A percentile compares a stretch with the other conserved stretches of the same genome.
Conservation (phyloP, 2,113 vertebrate species). For the Australoheros scitulus region DNA sequence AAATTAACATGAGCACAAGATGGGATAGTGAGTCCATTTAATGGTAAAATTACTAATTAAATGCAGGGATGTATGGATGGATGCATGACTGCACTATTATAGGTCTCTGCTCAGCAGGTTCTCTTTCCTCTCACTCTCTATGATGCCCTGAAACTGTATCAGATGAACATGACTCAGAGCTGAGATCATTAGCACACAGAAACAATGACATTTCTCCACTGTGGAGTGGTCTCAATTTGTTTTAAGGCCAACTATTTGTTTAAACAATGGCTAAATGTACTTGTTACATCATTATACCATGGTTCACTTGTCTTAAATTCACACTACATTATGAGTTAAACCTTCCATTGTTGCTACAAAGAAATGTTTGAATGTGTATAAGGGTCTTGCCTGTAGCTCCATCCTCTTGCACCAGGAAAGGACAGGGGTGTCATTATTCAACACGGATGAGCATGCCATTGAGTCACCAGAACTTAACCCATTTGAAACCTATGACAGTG, state of each 20-base stretch:
- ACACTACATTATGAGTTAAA: background rate
- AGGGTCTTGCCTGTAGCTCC: background rate
- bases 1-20: slow-evolving; percentile 42
- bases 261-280: background rate
- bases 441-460: rapidly evolving
- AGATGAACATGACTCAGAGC: background rate
- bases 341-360: background rate
- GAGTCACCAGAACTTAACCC: background rate
- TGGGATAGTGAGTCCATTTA: slow-evolving; percentile 49
- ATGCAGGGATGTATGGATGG: background rate
- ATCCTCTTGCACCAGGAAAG: background rate
- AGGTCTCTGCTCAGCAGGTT: background rate
- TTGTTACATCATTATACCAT: background rate
- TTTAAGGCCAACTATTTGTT: background rate
- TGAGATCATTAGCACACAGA: background rate
- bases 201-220: background rate
- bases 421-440: background rate
- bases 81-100: background rate
- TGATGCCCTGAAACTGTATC: background rate
- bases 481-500: rapidly evolving
- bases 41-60: slow-evolving; percentile 53
- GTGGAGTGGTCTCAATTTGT: background rate
- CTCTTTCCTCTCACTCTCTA: background rate
- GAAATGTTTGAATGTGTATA: background rate
- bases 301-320: background rate